These are phyloP conservation scores for Uromys caudimaculatus DNA, from an alignment of 2,797 vertebrate species.

Conservation along the genomic window DNA sequence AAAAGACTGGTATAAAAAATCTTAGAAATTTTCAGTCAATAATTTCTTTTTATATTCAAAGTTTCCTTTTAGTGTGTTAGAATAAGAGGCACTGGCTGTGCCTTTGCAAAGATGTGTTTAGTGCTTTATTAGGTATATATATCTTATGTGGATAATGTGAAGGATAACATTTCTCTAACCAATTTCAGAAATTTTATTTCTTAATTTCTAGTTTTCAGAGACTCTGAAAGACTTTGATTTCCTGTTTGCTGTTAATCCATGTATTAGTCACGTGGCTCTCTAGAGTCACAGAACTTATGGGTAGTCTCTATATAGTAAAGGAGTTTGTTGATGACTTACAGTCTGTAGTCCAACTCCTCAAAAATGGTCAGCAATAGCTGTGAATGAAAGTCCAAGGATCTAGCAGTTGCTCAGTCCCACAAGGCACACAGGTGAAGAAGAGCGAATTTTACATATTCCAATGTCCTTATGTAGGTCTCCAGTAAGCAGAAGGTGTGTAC, in stretches of 20 bases:
- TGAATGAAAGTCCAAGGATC: too few relatives aligned
- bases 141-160: background rate
- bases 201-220: conserved; percentile 1
- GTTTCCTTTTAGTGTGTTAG: conserved; percentile 14
- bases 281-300: too few relatives aligned
- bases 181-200: background rate
- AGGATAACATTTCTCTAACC: background rate
- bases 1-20: background rate
- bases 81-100: conserved; percentile 2
- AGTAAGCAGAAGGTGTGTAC: too few relatives aligned
- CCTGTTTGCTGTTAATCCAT: background rate
- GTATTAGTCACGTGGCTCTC: too few relatives aligned
- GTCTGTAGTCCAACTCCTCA: too few relatives aligned
- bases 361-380: too few relatives aligned
- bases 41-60: conserved; percentile 5
- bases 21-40: background rate
- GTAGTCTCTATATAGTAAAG: too few relatives aligned
- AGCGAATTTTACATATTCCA: too few relatives aligned
- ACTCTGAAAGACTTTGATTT: conserved; percentile 20
- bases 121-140: background rate
- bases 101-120: background rate
- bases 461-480: too few relatives aligned
- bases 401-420: too few relatives aligned
- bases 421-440: too few relatives aligned
- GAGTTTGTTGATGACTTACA: too few relatives aligned